Conservation (phyloP, 2,888 invertebrate genomes). For the Listrodromus nycthemerus region DNA sequence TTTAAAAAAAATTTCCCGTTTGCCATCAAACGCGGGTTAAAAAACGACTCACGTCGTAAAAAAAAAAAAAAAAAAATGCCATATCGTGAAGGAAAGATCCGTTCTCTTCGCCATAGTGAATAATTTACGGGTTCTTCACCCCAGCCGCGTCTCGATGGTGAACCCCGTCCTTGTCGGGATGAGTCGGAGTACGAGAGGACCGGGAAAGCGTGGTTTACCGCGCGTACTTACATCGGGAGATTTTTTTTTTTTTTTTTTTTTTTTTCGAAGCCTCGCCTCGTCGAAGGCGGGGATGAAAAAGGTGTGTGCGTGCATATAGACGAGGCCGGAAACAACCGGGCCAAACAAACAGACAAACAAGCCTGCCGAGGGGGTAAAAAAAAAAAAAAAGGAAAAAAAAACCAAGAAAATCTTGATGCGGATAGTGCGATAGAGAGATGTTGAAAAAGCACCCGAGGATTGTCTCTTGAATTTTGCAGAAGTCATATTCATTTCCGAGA, state of each 20-base stretch:
- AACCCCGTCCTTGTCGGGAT: slow-evolving; percentile 5
- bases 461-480: slow-evolving; percentile 72
- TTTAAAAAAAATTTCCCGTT: no score
- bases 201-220: slow-evolving; percentile 37
- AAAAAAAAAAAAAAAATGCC: background rate
- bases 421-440: slow-evolving; percentile 32
- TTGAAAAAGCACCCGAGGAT: slow-evolving; percentile 64
- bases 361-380: slow-evolving; percentile 58
- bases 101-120: slow-evolving; percentile 11
- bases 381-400: slow-evolving; percentile 22
- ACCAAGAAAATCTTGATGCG: slow-evolving; percentile 56
- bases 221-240: slow-evolving; percentile 20
- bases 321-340: slow-evolving; percentile 79
- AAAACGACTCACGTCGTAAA: background rate
- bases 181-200: slow-evolving; percentile 3
- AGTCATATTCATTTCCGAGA: slow-evolving; percentile 76
- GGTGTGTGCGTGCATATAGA: slow-evolving; percentile 78
- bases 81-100: slow-evolving; percentile 3
- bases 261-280: slow-evolving; percentile 10
- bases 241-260: background rate
- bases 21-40: no score
- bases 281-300: slow-evolving; percentile 55
- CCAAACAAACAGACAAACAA: slow-evolving; percentile 81
- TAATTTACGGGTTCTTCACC: background rate
- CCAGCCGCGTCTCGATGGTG: background rate